Conservation (phyloP, 1,140 invertebrate genomes). For the Gonatopus flavifemur region DNA sequence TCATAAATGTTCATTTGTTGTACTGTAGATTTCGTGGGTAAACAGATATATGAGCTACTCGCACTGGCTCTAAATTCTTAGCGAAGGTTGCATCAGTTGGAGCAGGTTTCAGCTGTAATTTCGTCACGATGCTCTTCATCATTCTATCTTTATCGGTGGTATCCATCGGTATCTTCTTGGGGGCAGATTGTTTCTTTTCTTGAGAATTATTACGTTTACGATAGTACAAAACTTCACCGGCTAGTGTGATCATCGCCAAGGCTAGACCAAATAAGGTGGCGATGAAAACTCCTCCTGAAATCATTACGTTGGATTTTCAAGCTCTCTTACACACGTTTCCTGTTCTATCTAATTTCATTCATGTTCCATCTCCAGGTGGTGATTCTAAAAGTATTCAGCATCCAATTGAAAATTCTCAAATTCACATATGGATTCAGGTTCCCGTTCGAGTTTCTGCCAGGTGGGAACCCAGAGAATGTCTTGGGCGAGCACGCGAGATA, state of each 20-base stretch:
- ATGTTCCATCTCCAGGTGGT: too few relatives aligned
- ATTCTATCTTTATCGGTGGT: constrained; percentile 35
- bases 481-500: too few relatives aligned
- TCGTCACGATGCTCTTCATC: constrained; percentile 42
- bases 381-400: too few relatives aligned
- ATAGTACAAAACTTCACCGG: constrained; percentile 78
- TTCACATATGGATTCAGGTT: too few relatives aligned
- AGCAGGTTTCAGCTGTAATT: constrained; percentile 55
- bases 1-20: constrained; percentile 37
- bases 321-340: too few relatives aligned
- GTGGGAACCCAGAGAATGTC: too few relatives aligned
- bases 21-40: constrained; percentile 56
- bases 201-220: constrained; percentile 63
- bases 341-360: too few relatives aligned
- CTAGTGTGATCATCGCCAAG: constrained; percentile 79
- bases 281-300: constrained; percentile 84
- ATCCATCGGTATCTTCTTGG: constrained; percentile 35
- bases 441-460: too few relatives aligned
- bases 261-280: constrained; percentile 81
- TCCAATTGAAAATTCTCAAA: too few relatives aligned
- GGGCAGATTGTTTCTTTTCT: constrained; percentile 42
- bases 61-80: constrained; percentile 37
- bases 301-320: too few relatives aligned
- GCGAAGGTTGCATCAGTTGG: constrained; percentile 42
- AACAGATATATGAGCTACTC: constrained; percentile 59